Conservation (phyloP, 92 coral and sea anemone species). For the Anthopleura xanthogrammica region DNA sequence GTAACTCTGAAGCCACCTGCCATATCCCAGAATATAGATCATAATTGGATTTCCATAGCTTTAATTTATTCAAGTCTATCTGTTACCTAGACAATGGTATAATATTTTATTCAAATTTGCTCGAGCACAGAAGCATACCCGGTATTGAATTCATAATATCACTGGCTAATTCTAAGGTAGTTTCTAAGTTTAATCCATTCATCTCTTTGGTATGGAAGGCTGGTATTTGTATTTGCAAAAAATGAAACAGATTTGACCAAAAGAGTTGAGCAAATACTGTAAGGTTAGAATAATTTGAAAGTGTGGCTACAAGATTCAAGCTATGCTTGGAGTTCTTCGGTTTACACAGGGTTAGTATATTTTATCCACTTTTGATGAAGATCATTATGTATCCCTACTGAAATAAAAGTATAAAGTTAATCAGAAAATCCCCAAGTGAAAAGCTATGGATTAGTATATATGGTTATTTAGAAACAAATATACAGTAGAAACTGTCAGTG, state of each 20-base stretch:
- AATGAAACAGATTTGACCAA: background rate
- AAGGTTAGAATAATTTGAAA: background rate
- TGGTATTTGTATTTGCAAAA: background rate
- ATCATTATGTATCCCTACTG: background rate
- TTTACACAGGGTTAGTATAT: constrained; percentile 16
- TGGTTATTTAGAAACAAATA: too few relatives aligned
- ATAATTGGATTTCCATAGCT: background rate
- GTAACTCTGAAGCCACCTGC: background rate
- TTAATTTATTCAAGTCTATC: background rate
- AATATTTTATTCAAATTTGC: background rate
- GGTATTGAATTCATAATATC: background rate
- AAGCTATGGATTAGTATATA: background rate
- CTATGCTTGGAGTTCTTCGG: constrained; percentile 40
- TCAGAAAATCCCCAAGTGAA: background rate
- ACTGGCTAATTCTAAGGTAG: background rate
- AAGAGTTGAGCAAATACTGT: background rate
- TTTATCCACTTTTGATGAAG: too few relatives aligned
- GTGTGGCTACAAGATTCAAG: constrained; percentile 9
- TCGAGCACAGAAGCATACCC: background rate
- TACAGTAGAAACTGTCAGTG: too few relatives aligned
- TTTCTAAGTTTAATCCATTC: background rate
- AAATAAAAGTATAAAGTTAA: background rate
- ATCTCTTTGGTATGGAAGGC: background rate
- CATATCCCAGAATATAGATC: background rate
- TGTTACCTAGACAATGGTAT: constrained; percentile 5